Conservation (phyloP, 35 echinoderm and acorn worm species). For the Ophiothrix spiculata region DNA sequence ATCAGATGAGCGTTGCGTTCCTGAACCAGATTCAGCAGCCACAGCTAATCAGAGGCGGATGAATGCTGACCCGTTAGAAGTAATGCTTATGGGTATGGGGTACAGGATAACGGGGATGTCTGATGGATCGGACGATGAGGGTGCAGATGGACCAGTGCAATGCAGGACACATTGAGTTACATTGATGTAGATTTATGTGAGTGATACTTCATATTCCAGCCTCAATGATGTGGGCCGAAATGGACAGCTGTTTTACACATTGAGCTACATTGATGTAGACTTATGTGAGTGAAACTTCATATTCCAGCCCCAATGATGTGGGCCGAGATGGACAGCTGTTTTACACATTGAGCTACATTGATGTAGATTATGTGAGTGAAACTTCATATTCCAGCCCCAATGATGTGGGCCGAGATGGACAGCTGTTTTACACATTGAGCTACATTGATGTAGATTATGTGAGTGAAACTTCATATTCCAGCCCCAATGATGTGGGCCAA, state of each 20-base stretch:
- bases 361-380: constrained; percentile 66
- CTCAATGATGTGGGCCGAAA: constrained; percentile 71
- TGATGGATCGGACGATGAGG: constrained; percentile 71
- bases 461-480: constrained; percentile 44
- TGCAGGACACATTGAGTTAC: constrained; percentile 66
- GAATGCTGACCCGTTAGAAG: constrained; percentile 95
- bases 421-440: constrained; percentile 75
- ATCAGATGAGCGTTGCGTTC: constrained; percentile 64
- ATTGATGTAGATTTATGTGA: constrained; percentile 72
- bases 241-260: constrained; percentile 79
- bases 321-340: constrained; percentile 55
- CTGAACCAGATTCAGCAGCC: constrained; percentile 81
- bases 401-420: constrained; percentile 56
- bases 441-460: constrained; percentile 75
- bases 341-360: constrained; percentile 74
- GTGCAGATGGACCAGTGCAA: constrained; percentile 60
- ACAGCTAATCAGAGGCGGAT: constrained; percentile 92
- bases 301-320: constrained; percentile 60
- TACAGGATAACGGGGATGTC: constrained; percentile 65
- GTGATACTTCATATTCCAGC: constrained; percentile 71
- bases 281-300: constrained; percentile 45
- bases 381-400: constrained; percentile 53
- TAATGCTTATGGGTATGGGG: constrained; percentile 96
- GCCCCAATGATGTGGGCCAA: constrained; percentile 67
- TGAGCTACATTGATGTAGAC: constrained; percentile 84